Conservation (phyloP, 2,797 vertebrate genomes). For the Coranthus polyacanthus region DNA sequence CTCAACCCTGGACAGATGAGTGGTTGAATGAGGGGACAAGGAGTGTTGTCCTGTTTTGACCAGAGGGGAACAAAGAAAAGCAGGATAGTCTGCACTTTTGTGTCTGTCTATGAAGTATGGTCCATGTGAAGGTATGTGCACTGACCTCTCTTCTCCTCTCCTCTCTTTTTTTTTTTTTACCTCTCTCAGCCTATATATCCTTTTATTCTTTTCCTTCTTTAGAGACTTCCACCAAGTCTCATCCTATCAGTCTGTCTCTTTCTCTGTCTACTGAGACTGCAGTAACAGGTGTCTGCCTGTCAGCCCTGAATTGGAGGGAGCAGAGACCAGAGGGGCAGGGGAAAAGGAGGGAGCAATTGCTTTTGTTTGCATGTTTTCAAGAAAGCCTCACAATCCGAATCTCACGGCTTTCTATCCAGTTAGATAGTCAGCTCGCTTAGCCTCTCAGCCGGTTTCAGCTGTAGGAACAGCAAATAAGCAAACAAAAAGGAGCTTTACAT, state of each 20-base stretch:
- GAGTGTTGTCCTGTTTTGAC: conserved; percentile 43
- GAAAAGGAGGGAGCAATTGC: conserved; percentile 35
- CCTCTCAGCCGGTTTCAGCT: conserved; percentile 24
- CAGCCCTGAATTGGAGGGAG: conserved; percentile 67
- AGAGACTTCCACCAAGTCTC: not conserved
- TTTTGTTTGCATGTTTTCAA: conserved; percentile 69
- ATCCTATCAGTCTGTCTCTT: not conserved
- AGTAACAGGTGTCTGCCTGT: conserved; percentile 77
- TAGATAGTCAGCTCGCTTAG: conserved; percentile 49
- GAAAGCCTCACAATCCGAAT: conserved; percentile 44
- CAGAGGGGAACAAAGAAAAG: conserved; percentile 48
- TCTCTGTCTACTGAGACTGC: conserved; percentile 21
- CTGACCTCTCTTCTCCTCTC: too few species aligned
- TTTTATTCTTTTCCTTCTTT: not conserved
- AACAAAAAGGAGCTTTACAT: conserved; percentile 30
- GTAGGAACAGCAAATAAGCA: conserved; percentile 20
- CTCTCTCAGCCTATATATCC: conserved; percentile 6
- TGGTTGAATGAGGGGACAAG: conserved; percentile 39
- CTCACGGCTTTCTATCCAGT: conserved; percentile 44
- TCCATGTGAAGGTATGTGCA: conserved; percentile 86
- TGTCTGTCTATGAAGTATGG: conserved; percentile 75
- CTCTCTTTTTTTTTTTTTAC: not conserved
- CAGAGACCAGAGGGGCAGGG: conserved; percentile 26
- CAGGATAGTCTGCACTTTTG: conserved; percentile 34
- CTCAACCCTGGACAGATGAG: conserved; percentile 65